Evolutionary conservation across 1,140 invertebrate genomes (phyloP), one percentile per base, ranked within the genome.

Genomic region (Atta colombica): DNA sequence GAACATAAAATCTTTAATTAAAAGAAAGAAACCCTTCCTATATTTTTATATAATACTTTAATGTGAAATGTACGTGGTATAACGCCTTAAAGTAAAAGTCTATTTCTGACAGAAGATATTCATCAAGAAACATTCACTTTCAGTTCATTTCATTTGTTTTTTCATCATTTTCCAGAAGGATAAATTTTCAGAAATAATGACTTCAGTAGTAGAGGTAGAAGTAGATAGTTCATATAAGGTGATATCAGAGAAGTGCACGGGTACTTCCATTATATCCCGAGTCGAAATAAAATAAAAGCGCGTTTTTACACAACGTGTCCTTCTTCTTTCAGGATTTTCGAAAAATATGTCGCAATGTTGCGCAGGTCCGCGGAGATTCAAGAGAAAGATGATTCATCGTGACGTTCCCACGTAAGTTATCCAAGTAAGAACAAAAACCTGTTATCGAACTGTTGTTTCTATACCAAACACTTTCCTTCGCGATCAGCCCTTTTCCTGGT

Each of bases 361-460:
- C 31, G n/a, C 18, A 12, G 31, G 0, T 21, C 14, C 14, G 10
- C 31, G 14, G 49, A 35, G 14, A 55, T 69, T 21, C 31, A 8
- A 35, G 8, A 12, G 21, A 25, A 14, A 25, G 25, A 21, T 14
- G 5, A 69, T 25, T 55, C 2, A 16, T 21, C 65, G 65, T 71
- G 14, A 21, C 60, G 12, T 65, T 12, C 12, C 5, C 35, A 31
- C 10, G 63, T 45, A 51, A 81, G 49, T 81, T 81, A 81, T 81
- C 31, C 51, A 51, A 81, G 55, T 49, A 39, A 77, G 31, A 81
- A 53, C 14, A 39, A n/a, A 8, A 39, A 39, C 49, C n/a, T 58
- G 35, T 71, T 81, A 45, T 80, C 77, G 49, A 69, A 25, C 63
- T 55, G 63, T 80, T 80, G 53, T 63, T 49, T 68, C 49, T 63